phyloP scores from a whole-genome alignment of 2,113 vertebrate genomes.

The Pelusios castaneus region DNA sequence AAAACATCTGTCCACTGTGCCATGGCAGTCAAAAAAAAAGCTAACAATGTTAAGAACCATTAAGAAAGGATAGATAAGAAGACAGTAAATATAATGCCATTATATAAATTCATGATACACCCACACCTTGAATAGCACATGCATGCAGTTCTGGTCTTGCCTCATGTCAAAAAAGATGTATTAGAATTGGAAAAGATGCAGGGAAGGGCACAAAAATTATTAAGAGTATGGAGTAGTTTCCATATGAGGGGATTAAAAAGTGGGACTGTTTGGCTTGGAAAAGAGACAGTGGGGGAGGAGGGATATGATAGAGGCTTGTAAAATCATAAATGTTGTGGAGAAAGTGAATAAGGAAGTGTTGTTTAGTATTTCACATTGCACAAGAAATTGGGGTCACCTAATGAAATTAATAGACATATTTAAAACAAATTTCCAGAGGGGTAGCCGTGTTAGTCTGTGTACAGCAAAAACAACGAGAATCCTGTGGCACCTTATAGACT shows the following conservation, averaged over 20 bases:
- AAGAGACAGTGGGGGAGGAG: background rate
- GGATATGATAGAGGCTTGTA: background rate
- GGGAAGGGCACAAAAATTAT: background rate
- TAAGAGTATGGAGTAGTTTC: background rate
- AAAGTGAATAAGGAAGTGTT: background rate
- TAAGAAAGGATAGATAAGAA: background rate
- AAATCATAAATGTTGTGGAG: background rate
- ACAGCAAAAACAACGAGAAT: too few species aligned
- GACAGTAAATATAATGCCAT: background rate
- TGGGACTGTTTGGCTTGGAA: background rate
- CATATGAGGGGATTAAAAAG: background rate
- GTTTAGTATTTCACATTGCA: background rate
- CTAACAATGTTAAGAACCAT: background rate
- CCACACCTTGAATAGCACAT: background rate
- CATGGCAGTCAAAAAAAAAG: background rate
- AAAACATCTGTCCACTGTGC: background rate
- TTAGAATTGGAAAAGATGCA: background rate
- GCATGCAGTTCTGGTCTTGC: background rate
- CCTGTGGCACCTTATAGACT: too few species aligned
- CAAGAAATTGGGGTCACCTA: background rate
- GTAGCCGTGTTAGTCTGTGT: too few species aligned
- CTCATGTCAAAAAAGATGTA: background rate
- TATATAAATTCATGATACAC: background rate
- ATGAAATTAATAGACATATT: background rate
- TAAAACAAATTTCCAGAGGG: too few species aligned